A percentile compares a stretch with the other conserved stretches of the same genome.
phyloP scores from a whole-genome alignment of 2,113 vertebrate genomes.

The Drymodes brunneopygia region DNA sequence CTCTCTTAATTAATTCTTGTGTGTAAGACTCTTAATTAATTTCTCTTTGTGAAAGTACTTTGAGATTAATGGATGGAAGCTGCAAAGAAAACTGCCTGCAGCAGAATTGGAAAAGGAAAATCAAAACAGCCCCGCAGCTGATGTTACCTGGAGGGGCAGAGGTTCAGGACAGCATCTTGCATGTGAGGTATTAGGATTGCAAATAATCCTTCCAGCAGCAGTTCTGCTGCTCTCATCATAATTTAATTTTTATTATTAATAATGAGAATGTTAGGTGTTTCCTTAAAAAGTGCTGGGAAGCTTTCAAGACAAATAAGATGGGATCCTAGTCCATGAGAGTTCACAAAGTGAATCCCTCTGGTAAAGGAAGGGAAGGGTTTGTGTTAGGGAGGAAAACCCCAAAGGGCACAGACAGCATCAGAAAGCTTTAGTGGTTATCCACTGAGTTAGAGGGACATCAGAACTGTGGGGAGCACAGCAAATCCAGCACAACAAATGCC shows the following conservation, averaged over 20 bases:
- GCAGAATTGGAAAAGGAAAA: conserved; percentile 34
- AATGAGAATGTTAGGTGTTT: neutral
- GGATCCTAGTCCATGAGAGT: neutral
- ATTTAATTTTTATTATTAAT: neutral
- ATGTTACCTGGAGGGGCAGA: neutral
- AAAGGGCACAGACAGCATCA: neutral
- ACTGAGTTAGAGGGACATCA: neutral
- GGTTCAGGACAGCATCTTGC: neutral
- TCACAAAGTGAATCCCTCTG: neutral
- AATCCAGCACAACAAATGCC: neutral
- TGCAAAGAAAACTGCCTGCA: conserved; percentile 41
- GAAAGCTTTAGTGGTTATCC: neutral
- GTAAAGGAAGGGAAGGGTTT: neutral
- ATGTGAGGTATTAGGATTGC: conserved; percentile 16
- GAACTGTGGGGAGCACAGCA: neutral
- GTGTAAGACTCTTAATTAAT: conserved; percentile 48
- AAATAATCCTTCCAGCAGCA: conserved; percentile 18
- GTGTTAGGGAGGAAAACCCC: neutral
- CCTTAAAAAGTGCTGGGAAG: neutral
- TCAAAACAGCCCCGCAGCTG: neutral
- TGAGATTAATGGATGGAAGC: conserved; percentile 39
- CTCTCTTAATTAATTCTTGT: conserved; percentile 55
- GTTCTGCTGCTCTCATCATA: neutral
- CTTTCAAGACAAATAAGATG: neutral
- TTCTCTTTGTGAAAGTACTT: conserved; percentile 1